These are phyloP conservation scores for Erebia aethiops DNA, from an alignment of 2,888 invertebrate species.

Conservation along the genomic window DNA sequence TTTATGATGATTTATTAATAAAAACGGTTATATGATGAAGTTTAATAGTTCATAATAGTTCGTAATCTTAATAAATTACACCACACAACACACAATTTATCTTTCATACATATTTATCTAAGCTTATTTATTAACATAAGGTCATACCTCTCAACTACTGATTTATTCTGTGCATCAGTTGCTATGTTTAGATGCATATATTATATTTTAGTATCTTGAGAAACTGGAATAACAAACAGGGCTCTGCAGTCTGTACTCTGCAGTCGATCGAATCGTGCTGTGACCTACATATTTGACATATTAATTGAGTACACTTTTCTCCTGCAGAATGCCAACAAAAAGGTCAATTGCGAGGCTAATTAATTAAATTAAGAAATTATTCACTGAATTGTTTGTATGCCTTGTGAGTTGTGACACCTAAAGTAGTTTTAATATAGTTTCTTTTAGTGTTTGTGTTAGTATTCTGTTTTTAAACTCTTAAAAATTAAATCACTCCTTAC, in stretches of 20 bases:
- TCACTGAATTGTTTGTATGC: slow-evolving; percentile 8
- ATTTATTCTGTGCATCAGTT: background rate
- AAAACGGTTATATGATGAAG: background rate
- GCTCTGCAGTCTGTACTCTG: slow-evolving; percentile 3
- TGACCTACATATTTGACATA: slow-evolving; percentile 34
- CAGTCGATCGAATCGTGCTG: slow-evolving; percentile 18
- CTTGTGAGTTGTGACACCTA: slow-evolving; percentile 1
- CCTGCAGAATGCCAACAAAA: slow-evolving; percentile 31
- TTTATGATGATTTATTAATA: background rate
- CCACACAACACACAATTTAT: background rate
- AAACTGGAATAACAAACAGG: slow-evolving; percentile 14
- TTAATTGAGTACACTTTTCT: slow-evolving; percentile 36
- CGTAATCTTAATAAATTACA: no score
- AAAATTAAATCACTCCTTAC: no score
- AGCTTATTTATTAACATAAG: background rate
- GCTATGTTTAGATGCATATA: slow-evolving; percentile 2
- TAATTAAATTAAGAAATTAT: slow-evolving; percentile 30
- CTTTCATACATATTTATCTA: background rate
- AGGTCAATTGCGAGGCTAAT: slow-evolving; percentile 39
- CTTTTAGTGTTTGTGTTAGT: no score
- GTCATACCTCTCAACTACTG: background rate
- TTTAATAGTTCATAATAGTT: background rate
- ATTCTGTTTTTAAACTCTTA: no score
- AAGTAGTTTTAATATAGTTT: background rate
- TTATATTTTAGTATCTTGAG: background rate